These are phyloP conservation scores for Platyrinchus mystaceus DNA, from an alignment of 2,797 vertebrate genomes.

Conservation along the genomic window DNA sequence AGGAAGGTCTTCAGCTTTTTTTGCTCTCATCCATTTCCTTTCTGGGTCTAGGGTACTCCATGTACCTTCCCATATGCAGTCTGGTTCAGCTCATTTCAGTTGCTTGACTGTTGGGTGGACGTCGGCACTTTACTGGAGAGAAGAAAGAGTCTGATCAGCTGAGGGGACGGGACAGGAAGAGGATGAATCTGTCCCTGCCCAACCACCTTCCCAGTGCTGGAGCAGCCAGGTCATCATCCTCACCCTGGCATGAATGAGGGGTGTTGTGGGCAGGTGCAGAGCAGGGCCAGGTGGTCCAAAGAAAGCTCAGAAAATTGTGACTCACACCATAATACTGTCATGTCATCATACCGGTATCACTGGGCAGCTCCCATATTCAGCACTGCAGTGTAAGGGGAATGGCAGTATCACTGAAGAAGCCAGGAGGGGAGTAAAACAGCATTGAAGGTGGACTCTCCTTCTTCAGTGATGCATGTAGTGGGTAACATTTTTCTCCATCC, in stretches of 20 bases:
- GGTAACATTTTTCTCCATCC: fast-evolving
- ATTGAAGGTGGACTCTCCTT: neutral
- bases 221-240: neutral
- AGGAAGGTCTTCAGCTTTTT: neutral
- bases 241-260: neutral
- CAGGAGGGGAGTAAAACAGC: neutral
- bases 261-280: fast-evolving
- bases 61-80: neutral
- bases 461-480: neutral
- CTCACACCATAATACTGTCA: neutral
- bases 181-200: neutral
- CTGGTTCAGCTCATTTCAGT: neutral
- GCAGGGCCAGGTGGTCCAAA: neutral
- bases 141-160: neutral
- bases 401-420: neutral
- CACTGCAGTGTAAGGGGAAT: neutral
- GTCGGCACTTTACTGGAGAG: neutral
- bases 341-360: neutral
- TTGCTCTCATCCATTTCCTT: neutral
- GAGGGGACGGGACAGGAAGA: neutral
- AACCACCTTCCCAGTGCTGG: neutral
- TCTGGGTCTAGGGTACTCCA: neutral
- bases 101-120: no score
- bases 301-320: neutral
- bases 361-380: neutral